Base-by-base conservation (phyloP, 1,140 invertebrate genomes). In the Pissodes strobi region DNA sequence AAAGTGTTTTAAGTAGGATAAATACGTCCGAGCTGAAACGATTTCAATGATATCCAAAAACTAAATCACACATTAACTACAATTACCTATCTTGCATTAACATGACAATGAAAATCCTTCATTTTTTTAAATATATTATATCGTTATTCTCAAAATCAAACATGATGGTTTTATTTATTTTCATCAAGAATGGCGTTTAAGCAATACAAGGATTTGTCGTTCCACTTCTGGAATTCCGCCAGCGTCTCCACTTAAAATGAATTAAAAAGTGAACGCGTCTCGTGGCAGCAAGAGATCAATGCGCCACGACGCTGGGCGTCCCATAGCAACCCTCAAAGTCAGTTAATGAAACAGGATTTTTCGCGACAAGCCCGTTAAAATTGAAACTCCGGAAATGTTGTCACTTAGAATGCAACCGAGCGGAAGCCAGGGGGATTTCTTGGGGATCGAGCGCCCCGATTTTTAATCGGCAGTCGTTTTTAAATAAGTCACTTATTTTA, bases 261-360 rank as follows among this genome's bases (percentile, higher is more conserved):
- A 70, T 70, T 70, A 70, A 72, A 70, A 69, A 72, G 56, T 60
- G 63, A 70, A 59, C 59, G 61, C n/a, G n/a, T n/a, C n/a, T n/a
- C 53, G 39, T 46, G 48, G 51, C 66, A 38, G 58, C 46, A 60
- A 62, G 45, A 71, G 65, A 71, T 71, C 69, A 68, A 71, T 69
- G 69, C 51, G 59, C 15, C 48, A 43, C 58, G 56, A 55, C 56
- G 21, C 34, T n/a, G 48, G 51, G 25, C 48, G 21, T 46, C 49
- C 48, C 69, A 64, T 71, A 65, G 70, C 70, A 71, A 74, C 72
- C 74, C 74, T 69, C 68, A 71, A 71, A 74, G 73, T 70, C 72
- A 75, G 69, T 75, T 75, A 75, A 75, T 75, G 74, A 75, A 75
- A 75, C 69, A 68, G 69, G 74, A 74, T 74, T 75, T 75, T 74